Base-by-base conservation (phyloP, 2,797 vertebrate genomes). In the Parauchenoglanis punctatus region DNA sequence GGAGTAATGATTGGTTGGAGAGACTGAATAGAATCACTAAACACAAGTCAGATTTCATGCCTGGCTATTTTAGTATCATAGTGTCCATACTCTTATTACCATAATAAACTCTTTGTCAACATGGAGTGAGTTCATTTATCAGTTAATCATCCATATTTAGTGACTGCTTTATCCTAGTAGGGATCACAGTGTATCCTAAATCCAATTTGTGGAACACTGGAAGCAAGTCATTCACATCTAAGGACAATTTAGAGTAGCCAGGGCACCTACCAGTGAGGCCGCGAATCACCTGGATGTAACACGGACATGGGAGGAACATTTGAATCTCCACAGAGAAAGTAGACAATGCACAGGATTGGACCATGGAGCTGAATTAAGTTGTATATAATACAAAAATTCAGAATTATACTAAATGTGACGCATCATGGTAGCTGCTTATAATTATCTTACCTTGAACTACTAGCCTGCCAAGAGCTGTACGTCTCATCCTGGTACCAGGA, bases 381-480 rank as follows among this genome's bases (percentile, higher is more conserved):
- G 54, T 11, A 20, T 6, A 23, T 56, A 56, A 31, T 31, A 20
- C 17, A 35, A 31, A 78, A 31, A 78, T 59, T 58, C 56, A 31
- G 49, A 13, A 11, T 49, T 73, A 20, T 44, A 10, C 4, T 20
- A 23, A 72, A 15, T n/a, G n/a, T 81, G 35, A 44, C 23, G 23
- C 4, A 11, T 80, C 12, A 44, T n/a, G 23, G 12, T 10, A 63
- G 3, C 40, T 58, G 28, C 23, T 80, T 54, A 15, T 77, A 77
- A 28, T 15, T n/a, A 44, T 44, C 40, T 94, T 89, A 96, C 96
- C 95, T 94, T 96, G 96, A 1, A 97, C 95, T 20, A 96, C 94
- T 0, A 96, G 95, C 80, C 94, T 87, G 0, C 96, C 96, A 0
- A 95, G 93, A 0, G 94, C 96, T 0, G 95, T 96, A 8, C 94